These are phyloP conservation scores for Reinhardtius hippoglossoides DNA, from an alignment of 2,113 vertebrate species.

Conservation along the genomic window DNA sequence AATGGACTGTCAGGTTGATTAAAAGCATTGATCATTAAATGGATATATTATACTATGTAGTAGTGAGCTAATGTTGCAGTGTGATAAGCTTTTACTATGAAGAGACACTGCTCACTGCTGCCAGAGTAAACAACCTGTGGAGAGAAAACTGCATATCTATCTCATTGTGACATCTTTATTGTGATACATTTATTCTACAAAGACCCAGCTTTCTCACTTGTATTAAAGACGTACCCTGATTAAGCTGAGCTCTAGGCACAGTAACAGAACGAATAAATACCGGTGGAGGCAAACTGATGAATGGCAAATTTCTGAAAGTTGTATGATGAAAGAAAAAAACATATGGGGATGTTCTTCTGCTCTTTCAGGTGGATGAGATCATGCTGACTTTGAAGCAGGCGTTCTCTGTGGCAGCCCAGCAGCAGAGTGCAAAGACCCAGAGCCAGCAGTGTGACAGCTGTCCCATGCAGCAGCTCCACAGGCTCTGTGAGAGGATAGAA, in stretches of 20 bases:
- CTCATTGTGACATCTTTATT: no score
- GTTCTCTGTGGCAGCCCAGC: constrained; percentile 92
- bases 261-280: not conserved
- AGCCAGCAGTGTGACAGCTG: constrained; percentile 91
- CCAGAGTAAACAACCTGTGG: no score
- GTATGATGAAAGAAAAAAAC: no score
- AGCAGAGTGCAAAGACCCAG: constrained; percentile 86
- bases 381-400: constrained; percentile 99
- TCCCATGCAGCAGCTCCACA: constrained; percentile 92
- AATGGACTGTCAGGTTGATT: constrained; percentile 23
- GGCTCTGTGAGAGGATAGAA: constrained; percentile 94
- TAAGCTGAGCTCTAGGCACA: no score
- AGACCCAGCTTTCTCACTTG: no score
- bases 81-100: no score
- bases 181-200: no score
- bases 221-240: no score
- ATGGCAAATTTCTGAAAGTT: not conserved
- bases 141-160: no score
- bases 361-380: constrained; percentile 93
- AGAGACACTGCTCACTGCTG: no score
- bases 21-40: not conserved
- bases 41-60: not conserved
- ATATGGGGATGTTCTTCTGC: not conserved
- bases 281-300: not conserved
- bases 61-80: no score